A percentile compares a stretch with the other conserved stretches of the same genome.
These are phyloP conservation scores for Diachrysia chrysitis DNA, from an alignment of 2,888 invertebrate genomes.

Conservation along the genomic window DNA sequence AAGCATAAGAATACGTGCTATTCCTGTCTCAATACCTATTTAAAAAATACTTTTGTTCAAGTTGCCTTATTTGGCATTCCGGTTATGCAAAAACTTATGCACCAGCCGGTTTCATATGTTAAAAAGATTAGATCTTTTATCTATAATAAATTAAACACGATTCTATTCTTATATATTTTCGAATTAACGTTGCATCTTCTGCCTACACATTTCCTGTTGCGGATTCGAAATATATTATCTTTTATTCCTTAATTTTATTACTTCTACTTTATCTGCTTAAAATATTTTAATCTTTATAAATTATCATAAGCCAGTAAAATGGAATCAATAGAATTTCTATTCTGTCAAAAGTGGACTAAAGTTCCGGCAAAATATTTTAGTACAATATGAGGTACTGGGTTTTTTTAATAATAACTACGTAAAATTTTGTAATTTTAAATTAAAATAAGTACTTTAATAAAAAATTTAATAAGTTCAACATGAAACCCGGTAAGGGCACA, in stretches of 20 bases:
- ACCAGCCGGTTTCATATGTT: constrained; percentile 15
- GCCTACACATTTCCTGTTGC: constrained; percentile 11
- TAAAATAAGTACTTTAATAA: too few relatives aligned
- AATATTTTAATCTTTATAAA: not conserved
- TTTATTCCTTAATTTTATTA: constrained; percentile 2
- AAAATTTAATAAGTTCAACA: too few relatives aligned
- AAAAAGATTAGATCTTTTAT: constrained; percentile 14
- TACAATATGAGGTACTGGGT: too few relatives aligned
- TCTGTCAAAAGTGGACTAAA: too few relatives aligned
- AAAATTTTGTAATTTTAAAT: too few relatives aligned
- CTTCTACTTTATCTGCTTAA: not conserved
- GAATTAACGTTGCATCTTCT: constrained; percentile 22
- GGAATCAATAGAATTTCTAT: not conserved
- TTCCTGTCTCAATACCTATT: not conserved
- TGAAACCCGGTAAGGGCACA: too few relatives aligned
- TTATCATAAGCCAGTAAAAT: not conserved
- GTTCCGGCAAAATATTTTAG: too few relatives aligned
- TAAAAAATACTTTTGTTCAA: constrained; percentile 10
- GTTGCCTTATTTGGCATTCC: constrained; percentile 22
- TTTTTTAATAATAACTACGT: too few relatives aligned
- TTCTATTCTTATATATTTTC: not conserved
- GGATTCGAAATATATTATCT: constrained; percentile 11
- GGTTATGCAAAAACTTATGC: constrained; percentile 36
- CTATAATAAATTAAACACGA: constrained; percentile 3
- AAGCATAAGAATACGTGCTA: not conserved